A percentile compares a stretch with the other conserved stretches of the same genome.
Conservation (phyloP, 1,140 invertebrate species). For the Aphis craccivora region DNA sequence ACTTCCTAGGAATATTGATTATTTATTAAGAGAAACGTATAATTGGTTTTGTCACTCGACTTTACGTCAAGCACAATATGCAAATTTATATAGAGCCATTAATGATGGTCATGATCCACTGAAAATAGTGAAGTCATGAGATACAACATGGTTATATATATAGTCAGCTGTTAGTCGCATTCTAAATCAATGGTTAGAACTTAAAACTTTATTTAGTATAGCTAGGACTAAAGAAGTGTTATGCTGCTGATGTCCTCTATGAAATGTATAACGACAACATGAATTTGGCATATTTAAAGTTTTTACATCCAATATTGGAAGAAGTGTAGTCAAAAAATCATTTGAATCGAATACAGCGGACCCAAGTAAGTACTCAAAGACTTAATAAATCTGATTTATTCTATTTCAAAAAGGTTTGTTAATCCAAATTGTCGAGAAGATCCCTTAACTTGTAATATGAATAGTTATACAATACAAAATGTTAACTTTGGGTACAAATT, state of each 20-base stretch:
- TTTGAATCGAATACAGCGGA: background rate
- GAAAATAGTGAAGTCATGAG: background rate
- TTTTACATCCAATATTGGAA: background rate
- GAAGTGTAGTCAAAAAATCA: background rate
- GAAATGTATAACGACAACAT: background rate
- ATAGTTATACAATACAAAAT: background rate
- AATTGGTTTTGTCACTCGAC: background rate
- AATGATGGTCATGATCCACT: background rate
- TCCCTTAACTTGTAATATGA: background rate
- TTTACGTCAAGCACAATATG: background rate
- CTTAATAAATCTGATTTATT: background rate
- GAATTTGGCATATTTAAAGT: background rate
- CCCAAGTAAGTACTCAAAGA: background rate
- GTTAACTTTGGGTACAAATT: background rate
- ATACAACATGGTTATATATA: background rate
- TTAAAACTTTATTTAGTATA: conserved; percentile 2
- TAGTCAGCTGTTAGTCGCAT: background rate
- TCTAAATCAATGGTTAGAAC: background rate
- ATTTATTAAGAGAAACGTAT: background rate
- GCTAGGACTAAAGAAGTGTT: background rate
- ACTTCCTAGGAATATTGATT: background rate
- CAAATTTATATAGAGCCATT: background rate
- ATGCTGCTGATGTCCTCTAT: background rate
- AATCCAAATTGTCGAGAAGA: background rate
- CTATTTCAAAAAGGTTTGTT: background rate